A percentile compares a stretch with the other conserved stretches of the same genome.
Conservation (phyloP, 2,888 invertebrate genomes). For the Drymonia ruficornis region DNA sequence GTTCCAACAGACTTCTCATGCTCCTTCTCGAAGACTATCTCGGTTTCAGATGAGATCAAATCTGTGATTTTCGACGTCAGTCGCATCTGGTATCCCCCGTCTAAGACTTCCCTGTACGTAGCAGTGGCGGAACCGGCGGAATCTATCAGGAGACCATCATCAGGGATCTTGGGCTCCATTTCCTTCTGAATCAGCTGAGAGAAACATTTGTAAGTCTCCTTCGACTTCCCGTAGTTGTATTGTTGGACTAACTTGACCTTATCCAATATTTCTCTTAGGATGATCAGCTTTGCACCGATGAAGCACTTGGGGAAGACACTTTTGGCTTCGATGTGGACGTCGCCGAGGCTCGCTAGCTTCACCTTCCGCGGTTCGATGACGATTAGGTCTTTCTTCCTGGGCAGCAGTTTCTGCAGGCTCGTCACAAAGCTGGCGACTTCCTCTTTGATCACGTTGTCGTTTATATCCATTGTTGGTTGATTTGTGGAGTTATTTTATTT, state of each 20-base stretch:
- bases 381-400: conserved; percentile 69
- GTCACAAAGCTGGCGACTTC: conserved; percentile 69
- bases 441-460: conserved; percentile 68
- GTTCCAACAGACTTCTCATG: conserved; percentile 60
- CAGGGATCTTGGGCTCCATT: conserved; percentile 56
- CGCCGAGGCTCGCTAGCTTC: conserved; percentile 59
- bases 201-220: conserved; percentile 65
- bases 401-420: conserved; percentile 67
- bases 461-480: conserved; percentile 70
- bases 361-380: conserved; percentile 51
- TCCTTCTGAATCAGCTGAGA: conserved; percentile 70
- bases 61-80: conserved; percentile 72
- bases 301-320: conserved; percentile 75
- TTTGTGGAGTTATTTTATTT: conserved; percentile 49
- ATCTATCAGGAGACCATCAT: conserved; percentile 68
- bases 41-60: conserved; percentile 73
- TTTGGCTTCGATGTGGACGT: conserved; percentile 73
- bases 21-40: conserved; percentile 66
- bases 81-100: conserved; percentile 62
- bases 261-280: conserved; percentile 67
- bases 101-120: conserved; percentile 62
- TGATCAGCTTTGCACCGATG: conserved; percentile 66
- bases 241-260: conserved; percentile 73
- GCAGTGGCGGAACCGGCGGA: conserved; percentile 72
- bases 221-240: conserved; percentile 71